A percentile compares a stretch with the other conserved stretches of the same genome.
phyloP scores from a whole-genome alignment of 2,113 vertebrate genomes.

The Nothocercus julius region DNA sequence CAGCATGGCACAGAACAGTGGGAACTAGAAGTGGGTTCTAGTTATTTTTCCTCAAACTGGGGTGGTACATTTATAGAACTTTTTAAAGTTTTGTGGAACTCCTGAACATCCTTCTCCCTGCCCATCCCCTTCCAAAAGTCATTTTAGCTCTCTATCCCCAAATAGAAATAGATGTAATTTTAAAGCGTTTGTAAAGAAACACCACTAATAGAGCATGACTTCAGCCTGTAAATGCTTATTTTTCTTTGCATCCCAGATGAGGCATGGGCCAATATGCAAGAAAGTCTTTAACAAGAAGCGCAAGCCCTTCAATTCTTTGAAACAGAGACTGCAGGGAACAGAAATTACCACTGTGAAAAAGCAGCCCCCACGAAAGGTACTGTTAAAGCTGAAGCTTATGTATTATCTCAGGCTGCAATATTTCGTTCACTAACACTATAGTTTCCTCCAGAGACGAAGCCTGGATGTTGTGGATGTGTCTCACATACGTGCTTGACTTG shows the following conservation, averaged over 20 bases:
- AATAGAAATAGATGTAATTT: not conserved
- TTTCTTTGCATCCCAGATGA: slow-evolving; percentile 47
- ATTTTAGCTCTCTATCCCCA: not conserved
- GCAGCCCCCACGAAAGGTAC: slow-evolving; percentile 29
- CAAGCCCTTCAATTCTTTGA: slow-evolving; percentile 71
- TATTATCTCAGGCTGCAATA: not conserved
- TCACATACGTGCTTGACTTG: not conserved
- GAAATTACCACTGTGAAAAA: slow-evolving; percentile 41
- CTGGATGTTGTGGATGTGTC: slow-evolving; percentile 24
- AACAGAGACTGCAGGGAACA: slow-evolving; percentile 64
- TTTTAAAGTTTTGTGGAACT: not conserved
- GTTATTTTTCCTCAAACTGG: not conserved
- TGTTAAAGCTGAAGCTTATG: not conserved
- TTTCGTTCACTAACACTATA: not conserved
- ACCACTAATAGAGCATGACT: not conserved
- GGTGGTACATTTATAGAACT: not conserved
- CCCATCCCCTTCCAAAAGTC: not conserved
- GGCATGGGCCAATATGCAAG: slow-evolving; percentile 66
- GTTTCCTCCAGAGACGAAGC: slow-evolving; percentile 7
- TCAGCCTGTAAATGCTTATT: not conserved
- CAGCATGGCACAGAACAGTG: not conserved
- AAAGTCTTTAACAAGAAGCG: slow-evolving; percentile 68
- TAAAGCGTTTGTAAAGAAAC: not conserved
- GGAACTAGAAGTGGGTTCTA: not conserved
- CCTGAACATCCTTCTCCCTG: not conserved